Conservation (phyloP, 2,113 vertebrate species). For the Diadophis punctatus region DNA sequence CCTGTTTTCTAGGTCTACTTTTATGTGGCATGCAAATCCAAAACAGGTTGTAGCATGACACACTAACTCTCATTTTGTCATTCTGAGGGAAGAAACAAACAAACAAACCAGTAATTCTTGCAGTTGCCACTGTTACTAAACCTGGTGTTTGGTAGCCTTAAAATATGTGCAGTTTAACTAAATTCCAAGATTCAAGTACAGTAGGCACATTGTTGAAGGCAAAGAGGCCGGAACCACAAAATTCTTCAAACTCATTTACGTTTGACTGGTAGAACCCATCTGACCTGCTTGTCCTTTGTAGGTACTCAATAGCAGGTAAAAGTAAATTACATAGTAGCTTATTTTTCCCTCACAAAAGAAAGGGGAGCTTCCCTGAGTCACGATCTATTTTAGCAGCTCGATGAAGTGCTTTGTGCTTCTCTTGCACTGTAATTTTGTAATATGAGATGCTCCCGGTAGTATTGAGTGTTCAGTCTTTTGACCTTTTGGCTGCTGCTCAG, state of each 20-base stretch:
- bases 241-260: background rate
- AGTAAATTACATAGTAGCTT: constrained; percentile 34
- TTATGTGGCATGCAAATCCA: background rate
- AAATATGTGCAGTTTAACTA: background rate
- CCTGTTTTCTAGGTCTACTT: background rate
- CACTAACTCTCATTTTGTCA: background rate
- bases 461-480: constrained; percentile 48
- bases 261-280: constrained; percentile 11
- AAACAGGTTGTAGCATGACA: background rate
- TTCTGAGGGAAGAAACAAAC: background rate
- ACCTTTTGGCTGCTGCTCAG: constrained; percentile 52
- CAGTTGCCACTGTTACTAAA: background rate
- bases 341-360: constrained; percentile 17
- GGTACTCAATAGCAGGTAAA: constrained; percentile 55
- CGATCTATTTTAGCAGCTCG: constrained; percentile 57
- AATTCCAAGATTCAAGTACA: background rate
- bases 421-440: constrained; percentile 50
- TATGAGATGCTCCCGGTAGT: constrained; percentile 29
- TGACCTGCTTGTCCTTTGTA: constrained; percentile 30
- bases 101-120: background rate
- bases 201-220: background rate
- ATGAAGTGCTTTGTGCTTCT: constrained; percentile 32
- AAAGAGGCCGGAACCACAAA: background rate
- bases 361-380: constrained; percentile 22
- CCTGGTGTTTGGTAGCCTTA: background rate